These are phyloP conservation scores for Capricornis sumatraensis DNA, from an alignment of 2,113 vertebrate genomes.

Conservation along the genomic window DNA sequence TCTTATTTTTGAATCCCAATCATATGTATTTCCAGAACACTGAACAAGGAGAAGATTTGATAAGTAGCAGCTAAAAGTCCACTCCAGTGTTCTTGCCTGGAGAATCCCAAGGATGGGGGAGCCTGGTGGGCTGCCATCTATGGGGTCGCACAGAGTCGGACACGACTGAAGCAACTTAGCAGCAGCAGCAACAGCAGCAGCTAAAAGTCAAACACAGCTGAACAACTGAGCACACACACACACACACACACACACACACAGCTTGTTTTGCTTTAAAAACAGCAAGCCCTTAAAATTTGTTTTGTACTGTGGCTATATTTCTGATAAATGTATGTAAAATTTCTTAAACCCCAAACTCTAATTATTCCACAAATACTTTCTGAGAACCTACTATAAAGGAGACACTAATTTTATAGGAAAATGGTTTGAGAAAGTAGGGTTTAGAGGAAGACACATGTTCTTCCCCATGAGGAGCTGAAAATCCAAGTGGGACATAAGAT, in stretches of 20 bases:
- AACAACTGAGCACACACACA: neutral
- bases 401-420: neutral
- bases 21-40: neutral
- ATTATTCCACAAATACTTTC: neutral
- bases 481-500: neutral
- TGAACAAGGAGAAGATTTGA: neutral
- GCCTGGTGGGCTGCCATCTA: too few relatives aligned
- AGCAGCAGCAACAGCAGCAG: neutral
- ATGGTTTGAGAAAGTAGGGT: neutral
- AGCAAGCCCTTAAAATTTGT: neutral
- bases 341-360: neutral
- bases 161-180: too few relatives aligned
- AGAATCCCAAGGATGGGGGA: too few relatives aligned
- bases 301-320: neutral
- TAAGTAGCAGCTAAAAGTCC: neutral
- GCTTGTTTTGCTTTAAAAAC: neutral
- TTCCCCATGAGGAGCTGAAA: neutral
- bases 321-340: neutral
- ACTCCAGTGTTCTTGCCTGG: too few relatives aligned
- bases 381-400: neutral
- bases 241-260: neutral
- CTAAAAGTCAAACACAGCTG: neutral
- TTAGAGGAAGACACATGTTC: neutral
- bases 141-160: too few relatives aligned
- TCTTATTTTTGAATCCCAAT: slow-evolving; percentile 15